Conservation (phyloP, 2,797 vertebrate species). For the Lagodon rhomboides region DNA sequence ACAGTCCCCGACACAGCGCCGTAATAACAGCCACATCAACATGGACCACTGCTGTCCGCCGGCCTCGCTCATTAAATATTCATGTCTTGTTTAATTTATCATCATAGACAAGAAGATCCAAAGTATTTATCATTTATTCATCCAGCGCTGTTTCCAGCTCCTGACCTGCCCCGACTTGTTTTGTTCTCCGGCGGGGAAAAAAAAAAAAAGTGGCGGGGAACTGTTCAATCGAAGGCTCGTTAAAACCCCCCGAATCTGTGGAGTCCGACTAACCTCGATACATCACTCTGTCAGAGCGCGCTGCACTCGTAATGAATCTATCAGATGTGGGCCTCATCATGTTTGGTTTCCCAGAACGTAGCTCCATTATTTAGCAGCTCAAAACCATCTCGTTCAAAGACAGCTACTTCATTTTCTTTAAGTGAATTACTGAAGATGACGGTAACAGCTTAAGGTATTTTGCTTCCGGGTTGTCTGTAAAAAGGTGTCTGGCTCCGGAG, state of each 20-base stretch:
- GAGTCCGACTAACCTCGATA: constrained; percentile 62
- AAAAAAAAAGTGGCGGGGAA: background rate
- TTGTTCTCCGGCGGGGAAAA: constrained; percentile 29
- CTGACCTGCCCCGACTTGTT: constrained; percentile 59
- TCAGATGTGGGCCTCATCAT: constrained; percentile 36
- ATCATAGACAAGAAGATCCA: constrained; percentile 63
- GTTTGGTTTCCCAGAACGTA: constrained; percentile 42
- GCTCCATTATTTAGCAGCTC: constrained; percentile 20
- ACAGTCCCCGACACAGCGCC: constrained; percentile 39
- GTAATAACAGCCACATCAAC: constrained; percentile 66
- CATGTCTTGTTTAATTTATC: constrained; percentile 73
- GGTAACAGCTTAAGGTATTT: constrained; percentile 35
- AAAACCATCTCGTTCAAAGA: constrained; percentile 25
- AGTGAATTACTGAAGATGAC: constrained; percentile 8
- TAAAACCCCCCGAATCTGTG: constrained; percentile 51
- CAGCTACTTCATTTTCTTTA: constrained; percentile 27
- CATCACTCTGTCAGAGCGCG: constrained; percentile 52
- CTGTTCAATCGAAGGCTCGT: constrained; percentile 29
- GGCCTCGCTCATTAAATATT: constrained; percentile 71
- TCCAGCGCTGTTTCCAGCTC: constrained; percentile 45
- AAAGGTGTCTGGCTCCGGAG: constrained; percentile 28
- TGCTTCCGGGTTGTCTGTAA: constrained; percentile 30
- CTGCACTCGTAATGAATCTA: constrained; percentile 45
- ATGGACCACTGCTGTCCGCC: constrained; percentile 42
- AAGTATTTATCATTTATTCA: constrained; percentile 76